Conservation (phyloP, 2,797 vertebrate species). For the Pelochelys cantorii region DNA sequence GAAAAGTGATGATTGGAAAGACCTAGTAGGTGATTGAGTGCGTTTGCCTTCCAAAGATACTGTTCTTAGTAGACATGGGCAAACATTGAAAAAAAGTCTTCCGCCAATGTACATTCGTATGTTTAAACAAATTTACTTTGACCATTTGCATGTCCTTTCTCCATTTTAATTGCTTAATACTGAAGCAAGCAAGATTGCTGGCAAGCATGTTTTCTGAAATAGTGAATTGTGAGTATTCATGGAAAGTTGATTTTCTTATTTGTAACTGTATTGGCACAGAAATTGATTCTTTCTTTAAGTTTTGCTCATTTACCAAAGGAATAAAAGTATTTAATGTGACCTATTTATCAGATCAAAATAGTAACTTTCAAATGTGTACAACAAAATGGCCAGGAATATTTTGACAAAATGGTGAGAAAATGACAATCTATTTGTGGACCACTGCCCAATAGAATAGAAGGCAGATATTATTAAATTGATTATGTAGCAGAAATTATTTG, state of each 20-base stretch:
- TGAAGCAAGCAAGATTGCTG: not conserved
- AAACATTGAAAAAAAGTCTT: slow-evolving; percentile 18
- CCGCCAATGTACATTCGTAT: not conserved
- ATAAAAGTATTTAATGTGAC: not conserved
- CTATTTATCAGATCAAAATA: not conserved
- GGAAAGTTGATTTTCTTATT: not conserved
- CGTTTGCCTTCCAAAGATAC: not conserved
- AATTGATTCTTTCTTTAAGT: not conserved
- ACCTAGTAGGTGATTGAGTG: not conserved
- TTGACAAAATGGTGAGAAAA: slow-evolving; percentile 5
- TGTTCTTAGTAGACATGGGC: not conserved
- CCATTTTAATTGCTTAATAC: not conserved
- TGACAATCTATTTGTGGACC: slow-evolving; percentile 3
- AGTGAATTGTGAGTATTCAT: not conserved
- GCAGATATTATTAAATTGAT: slow-evolving; percentile 38
- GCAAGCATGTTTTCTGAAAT: not conserved
- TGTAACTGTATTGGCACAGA: not conserved
- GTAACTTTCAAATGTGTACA: not conserved
- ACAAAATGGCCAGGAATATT: slow-evolving; percentile 19
- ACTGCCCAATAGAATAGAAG: slow-evolving; percentile 26
- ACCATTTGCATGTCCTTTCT: not conserved
- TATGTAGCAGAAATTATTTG: slow-evolving; percentile 24
- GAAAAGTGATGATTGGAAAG: not conserved
- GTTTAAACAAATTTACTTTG: not conserved
- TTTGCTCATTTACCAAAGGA: not conserved